Evolutionary conservation across 2,797 vertebrate species (phyloP), one percentile per base, ranked within the genome.

Genomic region (Phalanger gymnotis): DNA sequence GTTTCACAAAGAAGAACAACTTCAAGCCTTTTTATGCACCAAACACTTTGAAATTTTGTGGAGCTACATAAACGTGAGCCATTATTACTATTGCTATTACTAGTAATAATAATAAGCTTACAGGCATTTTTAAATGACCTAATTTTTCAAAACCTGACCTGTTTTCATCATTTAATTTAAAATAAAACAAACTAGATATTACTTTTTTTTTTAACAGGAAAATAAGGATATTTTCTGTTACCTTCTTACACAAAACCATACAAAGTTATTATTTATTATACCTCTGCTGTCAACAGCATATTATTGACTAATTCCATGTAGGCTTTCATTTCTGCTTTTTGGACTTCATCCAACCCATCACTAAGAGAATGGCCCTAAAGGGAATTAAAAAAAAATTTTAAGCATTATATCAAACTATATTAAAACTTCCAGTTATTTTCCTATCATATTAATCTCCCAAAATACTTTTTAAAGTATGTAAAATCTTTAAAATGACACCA

Each of bases 261-360:
- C 97, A 81, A 93, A 95, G 94, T 93, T 93, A 90, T n/a, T 34
- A 92, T 94, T 97, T 98, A 94, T 98, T 98, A 96, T 99, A 99
- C 99, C 99, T 99, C 99, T 94, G 99, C 99, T 97, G 99, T 99
- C 95, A 99, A 98, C 93, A 99, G 99, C 99, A 99, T 99, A 98
- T 99, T 99, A 99, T 99, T 99, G 98, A 99, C 99, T 98, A 99
- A 98, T 98, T 99, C 99, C 99, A 99, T 99, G 98, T 99, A 99
- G 27, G 99, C 99, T 98, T 99, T 99, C 99, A 99, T 99, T 98
- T 99, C 99, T 92, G 99, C 99, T 98, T 99, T 99, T 97, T 99
- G 99, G 95, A 99, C 99, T 95, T 99, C 99, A 98, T 99, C 99
- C 97, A 99, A 98, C 13, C 99, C 98, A 73, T 99, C 99, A 95